Percentiles rank a stretch among this genome's conserved stretches.
These are phyloP conservation scores for Lagopus muta DNA, from an alignment of 2,113 vertebrate genomes.

Conservation along the genomic window DNA sequence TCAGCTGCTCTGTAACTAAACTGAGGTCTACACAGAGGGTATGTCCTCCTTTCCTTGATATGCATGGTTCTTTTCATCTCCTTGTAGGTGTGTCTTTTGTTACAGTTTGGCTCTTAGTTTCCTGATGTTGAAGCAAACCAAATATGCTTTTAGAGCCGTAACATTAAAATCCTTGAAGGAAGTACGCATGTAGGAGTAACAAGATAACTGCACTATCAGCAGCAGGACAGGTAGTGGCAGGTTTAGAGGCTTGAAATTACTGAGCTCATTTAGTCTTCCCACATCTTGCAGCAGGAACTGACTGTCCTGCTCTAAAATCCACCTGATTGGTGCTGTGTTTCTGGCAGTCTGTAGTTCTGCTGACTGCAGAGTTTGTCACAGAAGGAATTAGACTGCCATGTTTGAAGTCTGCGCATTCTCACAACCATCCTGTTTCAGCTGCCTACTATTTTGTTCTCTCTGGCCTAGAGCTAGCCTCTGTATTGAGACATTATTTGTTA, in stretches of 20 bases:
- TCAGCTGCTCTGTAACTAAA: not conserved
- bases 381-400: not conserved
- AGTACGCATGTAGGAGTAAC: constrained; percentile 33
- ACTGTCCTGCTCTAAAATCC: constrained; percentile 33
- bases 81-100: not conserved
- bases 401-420: not conserved
- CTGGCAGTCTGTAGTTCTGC: constrained; percentile 18
- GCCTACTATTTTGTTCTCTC: not conserved
- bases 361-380: constrained; percentile 9
- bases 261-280: constrained; percentile 55
- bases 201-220: constrained; percentile 70
- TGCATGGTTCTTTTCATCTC: not conserved
- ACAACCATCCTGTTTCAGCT: not conserved
- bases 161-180: constrained; percentile 35
- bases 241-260: constrained; percentile 68
- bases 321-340: constrained; percentile 24
- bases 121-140: constrained; percentile 43
- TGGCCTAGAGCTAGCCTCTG: not conserved
- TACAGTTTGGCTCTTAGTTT: not conserved
- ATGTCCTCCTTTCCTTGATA: not conserved
- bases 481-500: not conserved
- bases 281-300: constrained; percentile 65
- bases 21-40: not conserved
- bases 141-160: constrained; percentile 17
- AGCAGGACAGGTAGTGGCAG: constrained; percentile 67